A percentile compares a stretch with the other conserved stretches of the same genome.
These are phyloP conservation scores for Odontesthes bonariensis DNA, from an alignment of 2,113 vertebrate genomes.

Conservation along the genomic window DNA sequence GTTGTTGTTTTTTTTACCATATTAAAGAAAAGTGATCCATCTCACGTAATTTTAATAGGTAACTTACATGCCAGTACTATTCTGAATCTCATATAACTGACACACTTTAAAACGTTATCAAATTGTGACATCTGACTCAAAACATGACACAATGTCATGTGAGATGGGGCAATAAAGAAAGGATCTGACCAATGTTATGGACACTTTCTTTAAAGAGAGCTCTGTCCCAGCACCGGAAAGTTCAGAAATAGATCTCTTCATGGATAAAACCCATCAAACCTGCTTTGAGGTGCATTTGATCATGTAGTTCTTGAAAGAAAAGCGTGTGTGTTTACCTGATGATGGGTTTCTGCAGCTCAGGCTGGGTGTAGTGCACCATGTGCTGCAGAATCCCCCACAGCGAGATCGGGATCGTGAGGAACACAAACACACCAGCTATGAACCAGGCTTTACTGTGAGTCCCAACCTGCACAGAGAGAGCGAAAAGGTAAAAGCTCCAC, in stretches of 20 bases:
- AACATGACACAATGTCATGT: too few relatives aligned
- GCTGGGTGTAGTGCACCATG: constrained; percentile 95
- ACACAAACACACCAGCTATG: constrained; percentile 93
- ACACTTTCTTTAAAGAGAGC: too few relatives aligned
- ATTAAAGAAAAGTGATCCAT: too few relatives aligned
- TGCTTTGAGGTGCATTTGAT: neutral
- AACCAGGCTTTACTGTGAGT: constrained; percentile 97
- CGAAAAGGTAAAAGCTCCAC: neutral
- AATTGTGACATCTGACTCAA: too few relatives aligned
- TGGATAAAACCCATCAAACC: neutral
- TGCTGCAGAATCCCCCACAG: constrained; percentile 98
- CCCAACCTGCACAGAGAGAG: constrained; percentile 83
- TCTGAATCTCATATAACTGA: too few relatives aligned
- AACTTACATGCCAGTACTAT: too few relatives aligned
- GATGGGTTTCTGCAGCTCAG: constrained; percentile 95
- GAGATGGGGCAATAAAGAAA: too few relatives aligned
- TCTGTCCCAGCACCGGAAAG: neutral
- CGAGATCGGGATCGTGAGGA: constrained; percentile 94
- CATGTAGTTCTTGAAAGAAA: neutral
- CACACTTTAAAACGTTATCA: too few relatives aligned
- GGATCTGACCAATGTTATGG: too few relatives aligned
- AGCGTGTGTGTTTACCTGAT: constrained; percentile 84
- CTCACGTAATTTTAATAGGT: too few relatives aligned
- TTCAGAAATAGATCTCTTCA: neutral
- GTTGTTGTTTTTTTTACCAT: too few relatives aligned